phyloP scores from a whole-genome alignment of 2,888 invertebrate species.

The Hydropsyche betteni region DNA sequence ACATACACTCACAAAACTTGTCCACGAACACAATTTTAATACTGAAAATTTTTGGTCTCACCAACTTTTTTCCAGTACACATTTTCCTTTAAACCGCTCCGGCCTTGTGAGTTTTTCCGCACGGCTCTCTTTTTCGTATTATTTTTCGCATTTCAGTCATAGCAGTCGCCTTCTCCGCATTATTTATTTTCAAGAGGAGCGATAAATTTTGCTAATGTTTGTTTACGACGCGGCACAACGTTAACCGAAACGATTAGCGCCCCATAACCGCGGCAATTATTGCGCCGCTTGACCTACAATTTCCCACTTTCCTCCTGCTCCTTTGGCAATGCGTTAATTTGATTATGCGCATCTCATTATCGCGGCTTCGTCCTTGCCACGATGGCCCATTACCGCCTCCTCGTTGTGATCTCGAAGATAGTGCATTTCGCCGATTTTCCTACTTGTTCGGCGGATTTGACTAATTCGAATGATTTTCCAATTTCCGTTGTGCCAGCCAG shows the following conservation, averaged over 20 bases:
- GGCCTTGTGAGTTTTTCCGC: constrained; percentile 3
- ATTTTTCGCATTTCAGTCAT: constrained; percentile 13
- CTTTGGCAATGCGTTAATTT: background rate
- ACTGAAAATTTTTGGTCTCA: background rate
- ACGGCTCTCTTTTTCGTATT: background rate
- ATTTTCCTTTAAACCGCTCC: constrained; percentile 35
- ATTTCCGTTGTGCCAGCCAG: no score
- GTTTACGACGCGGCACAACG: constrained; percentile 21
- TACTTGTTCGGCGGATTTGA: no score
- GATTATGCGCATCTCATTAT: background rate
- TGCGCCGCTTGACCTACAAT: constrained; percentile 22
- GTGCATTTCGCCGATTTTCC: no score
- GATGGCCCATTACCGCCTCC: no score
- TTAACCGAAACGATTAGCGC: constrained; percentile 22
- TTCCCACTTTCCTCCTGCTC: background rate
- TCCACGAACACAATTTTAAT: background rate
- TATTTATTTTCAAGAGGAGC: constrained; percentile 21
- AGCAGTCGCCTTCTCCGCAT: background rate
- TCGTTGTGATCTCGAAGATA: no score
- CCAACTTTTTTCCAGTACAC: constrained; percentile 44
- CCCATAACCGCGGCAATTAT: constrained; percentile 23
- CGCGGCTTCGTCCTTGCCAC: no score
- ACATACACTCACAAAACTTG: constrained; percentile 16
- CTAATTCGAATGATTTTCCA: no score
- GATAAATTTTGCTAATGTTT: constrained; percentile 23